Evolutionary conservation across 2,888 invertebrate genomes (phyloP), one percentile per base, ranked within the genome.

Genomic region (Melangyna quadrimaculata): DNA sequence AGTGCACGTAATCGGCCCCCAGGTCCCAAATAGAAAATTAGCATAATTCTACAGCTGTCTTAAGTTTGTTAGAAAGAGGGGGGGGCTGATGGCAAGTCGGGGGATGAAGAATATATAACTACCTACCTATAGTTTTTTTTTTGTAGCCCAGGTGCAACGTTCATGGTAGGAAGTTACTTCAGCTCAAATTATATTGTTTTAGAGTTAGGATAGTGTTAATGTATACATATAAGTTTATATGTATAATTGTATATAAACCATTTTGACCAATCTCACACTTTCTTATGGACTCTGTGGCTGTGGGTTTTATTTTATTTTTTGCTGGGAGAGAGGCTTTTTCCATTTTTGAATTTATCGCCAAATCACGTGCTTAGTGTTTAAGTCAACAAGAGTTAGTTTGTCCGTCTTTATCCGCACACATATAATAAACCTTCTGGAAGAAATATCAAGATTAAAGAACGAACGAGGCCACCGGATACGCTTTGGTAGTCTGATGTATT

Each of bases 321-420:
- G 0, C n/a, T 32, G 57, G n/a, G 17, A 27, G 19, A 12, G 72
- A 48, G 72, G 63, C 72, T 80, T 55, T 61, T 69, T 72, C 67
- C 35, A 75, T 48, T 40, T 84, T 71, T 37, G 43, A 86, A 86
- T 86, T 86, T 80, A 86, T 86, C 80, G 84, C 59, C 80, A 80
- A 81, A 86, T 86, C 80, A 86, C 84, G 84, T 86, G 84, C 75
- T 81, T 86, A 81, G 75, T 75, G 75, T 86, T 86, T 75, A 81
- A 86, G 84, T 86, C 84, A 86, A 86, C 84, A 86, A 77, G 77
- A 80, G 72, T 77, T 79, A 79, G 79, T 71, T 71, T 59, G 74
- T 71, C 71, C 72, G 75, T 81, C 75, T 72, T 72, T 53, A 77
- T 65, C 75, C 45, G 43, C 69, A 51, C 69, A 51, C 45, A n/a